phyloP scores from a whole-genome alignment of 2,797 vertebrate species.

The Eulemur coronatus region DNA sequence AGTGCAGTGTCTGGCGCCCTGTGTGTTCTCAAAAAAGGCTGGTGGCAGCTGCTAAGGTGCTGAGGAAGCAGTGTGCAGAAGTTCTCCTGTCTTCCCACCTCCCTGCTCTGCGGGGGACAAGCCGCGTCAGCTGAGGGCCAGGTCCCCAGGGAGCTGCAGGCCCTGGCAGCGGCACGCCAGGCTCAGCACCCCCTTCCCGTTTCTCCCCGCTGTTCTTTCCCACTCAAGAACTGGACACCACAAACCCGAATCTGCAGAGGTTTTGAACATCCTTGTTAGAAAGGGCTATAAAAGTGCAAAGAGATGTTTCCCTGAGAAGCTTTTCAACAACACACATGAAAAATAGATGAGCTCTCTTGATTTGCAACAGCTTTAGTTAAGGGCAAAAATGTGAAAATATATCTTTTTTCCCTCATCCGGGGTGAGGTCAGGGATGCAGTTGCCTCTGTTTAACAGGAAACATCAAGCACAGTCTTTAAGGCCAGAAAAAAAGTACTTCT shows the following conservation, averaged over 20 bases:
- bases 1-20: fast-evolving
- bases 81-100: not conserved
- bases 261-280: not conserved
- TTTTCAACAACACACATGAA: constrained; percentile 30
- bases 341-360: constrained; percentile 44
- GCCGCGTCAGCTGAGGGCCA: not conserved
- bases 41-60: not conserved
- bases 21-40: not conserved
- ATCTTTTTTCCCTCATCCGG: not conserved
- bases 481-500: not conserved
- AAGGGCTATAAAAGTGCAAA: not conserved
- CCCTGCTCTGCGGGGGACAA: fast-evolving
- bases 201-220: not conserved
- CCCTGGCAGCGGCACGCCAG: not conserved
- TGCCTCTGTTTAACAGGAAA: not conserved
- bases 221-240: not conserved
- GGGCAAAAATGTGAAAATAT: constrained; percentile 22
- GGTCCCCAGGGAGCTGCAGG: fast-evolving
- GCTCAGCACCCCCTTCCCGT: fast-evolving
- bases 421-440: not conserved
- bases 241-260: not conserved
- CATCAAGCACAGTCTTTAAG: not conserved
- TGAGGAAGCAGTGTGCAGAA: not conserved
- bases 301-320: not conserved
- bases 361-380: constrained; percentile 2